Evolutionary conservation across 2,888 invertebrate genomes (phyloP), one percentile per base, ranked within the genome.

Genomic region (Rotaria socialis): DNA sequence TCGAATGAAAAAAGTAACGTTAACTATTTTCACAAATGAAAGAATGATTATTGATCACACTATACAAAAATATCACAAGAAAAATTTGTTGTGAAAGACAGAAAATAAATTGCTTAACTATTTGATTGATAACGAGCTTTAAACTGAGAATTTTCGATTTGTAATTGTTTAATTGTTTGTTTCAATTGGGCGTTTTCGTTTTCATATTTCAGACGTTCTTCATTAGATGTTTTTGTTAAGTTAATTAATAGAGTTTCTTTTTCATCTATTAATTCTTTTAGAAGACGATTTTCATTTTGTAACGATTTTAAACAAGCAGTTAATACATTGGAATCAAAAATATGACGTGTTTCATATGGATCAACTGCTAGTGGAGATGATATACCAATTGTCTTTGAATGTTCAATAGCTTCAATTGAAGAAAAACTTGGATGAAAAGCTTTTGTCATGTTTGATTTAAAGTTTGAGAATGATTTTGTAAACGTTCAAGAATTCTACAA

Each of bases 161-260:
- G 7, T 80, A 80, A 47, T 47, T 80, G 24, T 47, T 80, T 24
- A 80, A 80, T 47, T 11, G 7, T 22, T 80, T 80, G 43, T 47
- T 43, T 80, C n/a, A 80, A 47, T 24, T 47, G 41, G 5, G 0
- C 3, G 14, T n/a, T 43, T 80, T 80, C 80, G 24, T 80, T 43
- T 80, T 47, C 80, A 80, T 47, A 80, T 80, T 43, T 47, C 10
- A 80, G 11, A 80, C 80, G 80, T 47, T 80, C 80, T 47, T 80
- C 47, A n/a, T 47, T n/a, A 24, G 47, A 80, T 80, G 80, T 47
- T n/a, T 43, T 80, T 6, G 80, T 80, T 47, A 80, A 43, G 47
- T 80, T 24, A 10, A 41, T 47, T 8, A 80, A 11, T 80, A 47
- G 24, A 14, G 0, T 10, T 47, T 80, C 80, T 80, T 80, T 80